Evolutionary conservation across 1,140 invertebrate genomes (phyloP).

Genomic region (Bombus consobrinus): DNA sequence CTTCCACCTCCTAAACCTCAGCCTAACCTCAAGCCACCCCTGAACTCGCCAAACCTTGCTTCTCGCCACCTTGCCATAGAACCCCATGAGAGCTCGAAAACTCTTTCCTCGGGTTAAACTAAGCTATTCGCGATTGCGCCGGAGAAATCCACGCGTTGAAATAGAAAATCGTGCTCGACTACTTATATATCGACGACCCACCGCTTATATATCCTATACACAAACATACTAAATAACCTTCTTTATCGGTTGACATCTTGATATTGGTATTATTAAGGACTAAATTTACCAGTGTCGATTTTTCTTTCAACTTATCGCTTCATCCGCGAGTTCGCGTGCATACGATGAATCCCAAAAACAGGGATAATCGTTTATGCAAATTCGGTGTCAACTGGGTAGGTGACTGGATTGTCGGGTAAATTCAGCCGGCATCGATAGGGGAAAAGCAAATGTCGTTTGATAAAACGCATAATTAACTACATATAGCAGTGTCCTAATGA

Average conservation of each 20-base stretch:
- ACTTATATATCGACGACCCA: background rate
- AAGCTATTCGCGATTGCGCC: conserved; percentile 72
- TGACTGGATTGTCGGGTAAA: conserved; percentile 37
- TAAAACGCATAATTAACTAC: conserved; percentile 12
- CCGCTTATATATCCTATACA: background rate
- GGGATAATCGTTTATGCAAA: conserved; percentile 59
- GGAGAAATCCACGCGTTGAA: conserved; percentile 42
- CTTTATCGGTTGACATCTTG: too few relatives aligned
- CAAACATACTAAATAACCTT: background rate
- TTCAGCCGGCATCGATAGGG: conserved; percentile 16
- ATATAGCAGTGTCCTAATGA: background rate
- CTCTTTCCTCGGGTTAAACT: conserved; percentile 69
- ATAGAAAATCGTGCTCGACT: background rate
- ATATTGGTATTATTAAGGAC: background rate
- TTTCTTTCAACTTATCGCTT: background rate
- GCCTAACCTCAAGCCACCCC: conserved; percentile 69
- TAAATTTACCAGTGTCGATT: background rate
- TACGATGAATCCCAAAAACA: conserved; percentile 42
- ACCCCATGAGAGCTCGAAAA: conserved; percentile 62
- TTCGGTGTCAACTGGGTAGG: conserved; percentile 40
- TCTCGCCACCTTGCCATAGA: conserved; percentile 63
- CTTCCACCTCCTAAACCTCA: conserved; percentile 66
- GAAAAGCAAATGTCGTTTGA: conserved; percentile 6
- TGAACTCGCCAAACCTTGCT: conserved; percentile 48
- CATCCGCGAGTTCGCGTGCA: conserved; percentile 22